Conservation (phyloP, 1,140 invertebrate genomes). For the Bombus fervidus region DNA sequence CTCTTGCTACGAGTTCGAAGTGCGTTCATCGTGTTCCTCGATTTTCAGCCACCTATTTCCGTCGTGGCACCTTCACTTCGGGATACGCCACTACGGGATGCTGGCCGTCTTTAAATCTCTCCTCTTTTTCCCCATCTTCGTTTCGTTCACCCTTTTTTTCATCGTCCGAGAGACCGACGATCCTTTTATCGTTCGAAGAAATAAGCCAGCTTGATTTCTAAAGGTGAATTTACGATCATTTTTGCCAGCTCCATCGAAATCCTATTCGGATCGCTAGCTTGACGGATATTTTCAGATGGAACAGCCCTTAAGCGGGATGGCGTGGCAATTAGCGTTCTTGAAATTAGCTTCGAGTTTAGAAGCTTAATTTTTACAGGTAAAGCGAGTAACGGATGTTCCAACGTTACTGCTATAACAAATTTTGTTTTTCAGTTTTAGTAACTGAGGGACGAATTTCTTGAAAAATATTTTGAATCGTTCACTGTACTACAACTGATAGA, state of each 20-base stretch:
- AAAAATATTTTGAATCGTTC: no score
- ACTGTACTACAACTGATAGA: no score
- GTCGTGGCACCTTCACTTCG: constrained; percentile 61
- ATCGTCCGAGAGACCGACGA: background rate
- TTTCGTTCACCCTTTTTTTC: constrained; percentile 26
- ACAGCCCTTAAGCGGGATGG: background rate
- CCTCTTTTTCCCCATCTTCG: background rate
- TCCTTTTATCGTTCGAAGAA: constrained; percentile 61
- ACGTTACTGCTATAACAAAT: no score
- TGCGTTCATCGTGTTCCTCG: constrained; percentile 56
- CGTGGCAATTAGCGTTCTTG: no score
- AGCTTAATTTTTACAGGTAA: no score
- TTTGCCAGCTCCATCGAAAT: constrained; percentile 28
- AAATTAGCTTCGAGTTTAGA: no score
- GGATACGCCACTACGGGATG: constrained; percentile 33
- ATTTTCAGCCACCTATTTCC: constrained; percentile 67
- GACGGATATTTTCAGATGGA: background rate
- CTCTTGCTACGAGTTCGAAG: constrained; percentile 57
- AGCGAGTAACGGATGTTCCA: no score
- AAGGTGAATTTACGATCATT: constrained; percentile 48
- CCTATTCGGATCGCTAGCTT: background rate
- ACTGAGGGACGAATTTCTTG: no score
- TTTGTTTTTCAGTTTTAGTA: no score
- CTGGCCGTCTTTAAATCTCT: constrained; percentile 60
- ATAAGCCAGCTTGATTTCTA: constrained; percentile 57